A percentile compares a stretch with the other conserved stretches of the same genome.
These are phyloP conservation scores for Nysson spinosus DNA, from an alignment of 2,888 invertebrate genomes.

Conservation along the genomic window DNA sequence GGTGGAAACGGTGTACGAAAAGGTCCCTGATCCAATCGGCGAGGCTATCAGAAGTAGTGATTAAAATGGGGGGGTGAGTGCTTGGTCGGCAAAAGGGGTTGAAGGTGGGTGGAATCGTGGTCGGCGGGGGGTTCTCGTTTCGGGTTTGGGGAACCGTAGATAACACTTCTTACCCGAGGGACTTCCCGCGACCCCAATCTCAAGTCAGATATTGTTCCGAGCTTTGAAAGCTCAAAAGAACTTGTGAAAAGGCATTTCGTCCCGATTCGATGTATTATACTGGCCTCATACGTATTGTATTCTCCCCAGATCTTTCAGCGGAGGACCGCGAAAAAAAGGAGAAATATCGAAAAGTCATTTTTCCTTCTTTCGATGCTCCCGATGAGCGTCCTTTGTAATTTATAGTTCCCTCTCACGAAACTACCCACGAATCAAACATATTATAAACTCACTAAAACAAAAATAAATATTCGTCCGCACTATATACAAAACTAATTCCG, in stretches of 20 bases:
- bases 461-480: too few relatives aligned
- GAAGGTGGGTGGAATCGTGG: slow-evolving; percentile 55
- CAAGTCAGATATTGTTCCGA: slow-evolving; percentile 74
- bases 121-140: slow-evolving; percentile 60
- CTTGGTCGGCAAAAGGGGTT: slow-evolving; percentile 62
- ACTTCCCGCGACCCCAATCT: slow-evolving; percentile 71
- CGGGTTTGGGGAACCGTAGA: slow-evolving; percentile 69
- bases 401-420: slow-evolving; percentile 38
- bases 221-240: slow-evolving; percentile 73
- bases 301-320: slow-evolving; percentile 57
- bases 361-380: slow-evolving; percentile 18
- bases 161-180: slow-evolving; percentile 73
- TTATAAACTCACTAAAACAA: neutral
- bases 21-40: slow-evolving; percentile 68
- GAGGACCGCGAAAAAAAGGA: slow-evolving; percentile 42
- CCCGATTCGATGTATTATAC: slow-evolving; percentile 70
- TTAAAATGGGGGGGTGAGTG: slow-evolving; percentile 67
- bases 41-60: slow-evolving; percentile 68
- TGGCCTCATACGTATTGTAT: slow-evolving; percentile 65
- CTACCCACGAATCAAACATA: neutral
- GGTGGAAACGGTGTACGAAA: slow-evolving; percentile 51
- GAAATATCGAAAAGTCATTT: slow-evolving; percentile 48
- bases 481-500: too few relatives aligned
- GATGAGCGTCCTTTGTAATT: slow-evolving; percentile 54
- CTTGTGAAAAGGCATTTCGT: slow-evolving; percentile 69